These are phyloP conservation scores for Hoplostethus atlanticus DNA, from an alignment of 2,797 vertebrate species.

Conservation along the genomic window DNA sequence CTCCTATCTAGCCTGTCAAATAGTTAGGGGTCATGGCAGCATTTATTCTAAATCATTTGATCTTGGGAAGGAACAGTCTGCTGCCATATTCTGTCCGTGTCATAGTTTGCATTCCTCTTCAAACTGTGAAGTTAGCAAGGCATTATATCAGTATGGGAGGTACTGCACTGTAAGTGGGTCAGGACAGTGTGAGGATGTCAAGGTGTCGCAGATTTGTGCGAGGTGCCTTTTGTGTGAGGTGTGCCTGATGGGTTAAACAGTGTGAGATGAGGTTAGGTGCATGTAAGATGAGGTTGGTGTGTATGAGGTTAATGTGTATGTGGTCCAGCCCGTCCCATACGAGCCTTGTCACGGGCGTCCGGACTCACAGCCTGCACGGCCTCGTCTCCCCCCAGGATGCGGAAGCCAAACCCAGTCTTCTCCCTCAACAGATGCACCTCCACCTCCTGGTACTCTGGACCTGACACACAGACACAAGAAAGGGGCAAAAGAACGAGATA, in stretches of 20 bases:
- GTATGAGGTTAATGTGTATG: constrained; percentile 69
- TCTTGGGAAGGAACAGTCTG: constrained; percentile 32
- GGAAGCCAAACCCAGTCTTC: constrained; percentile 99
- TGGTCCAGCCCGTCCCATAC: constrained; percentile 88
- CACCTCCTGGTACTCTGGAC: constrained; percentile 95
- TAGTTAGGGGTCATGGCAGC: constrained; percentile 32
- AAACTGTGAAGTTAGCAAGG: constrained; percentile 65
- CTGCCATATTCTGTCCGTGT: constrained; percentile 18
- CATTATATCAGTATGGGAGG: constrained; percentile 73
- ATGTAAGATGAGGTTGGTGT: constrained; percentile 41
- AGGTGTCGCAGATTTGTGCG: not conserved
- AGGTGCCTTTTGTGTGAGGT: too few species aligned
- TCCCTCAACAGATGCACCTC: constrained; percentile 98
- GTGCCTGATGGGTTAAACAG: constrained; percentile 18
- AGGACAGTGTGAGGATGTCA: constrained; percentile 32
- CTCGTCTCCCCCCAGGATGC: constrained; percentile 99
- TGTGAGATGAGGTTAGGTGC: constrained; percentile 52
- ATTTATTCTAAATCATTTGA: constrained; percentile 7
- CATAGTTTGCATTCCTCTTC: constrained; percentile 53
- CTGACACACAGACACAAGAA: constrained; percentile 69
- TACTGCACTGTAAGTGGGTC: constrained; percentile 52
- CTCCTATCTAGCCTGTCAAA: constrained; percentile 25
- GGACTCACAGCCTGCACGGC: constrained; percentile 99
- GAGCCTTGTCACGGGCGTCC: constrained; percentile 90
- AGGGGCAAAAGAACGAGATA: not conserved